Percentiles rank a stretch among this genome's conserved stretches.
Conservation (phyloP, 2,888 invertebrate species). For the Sturmia bella region DNA sequence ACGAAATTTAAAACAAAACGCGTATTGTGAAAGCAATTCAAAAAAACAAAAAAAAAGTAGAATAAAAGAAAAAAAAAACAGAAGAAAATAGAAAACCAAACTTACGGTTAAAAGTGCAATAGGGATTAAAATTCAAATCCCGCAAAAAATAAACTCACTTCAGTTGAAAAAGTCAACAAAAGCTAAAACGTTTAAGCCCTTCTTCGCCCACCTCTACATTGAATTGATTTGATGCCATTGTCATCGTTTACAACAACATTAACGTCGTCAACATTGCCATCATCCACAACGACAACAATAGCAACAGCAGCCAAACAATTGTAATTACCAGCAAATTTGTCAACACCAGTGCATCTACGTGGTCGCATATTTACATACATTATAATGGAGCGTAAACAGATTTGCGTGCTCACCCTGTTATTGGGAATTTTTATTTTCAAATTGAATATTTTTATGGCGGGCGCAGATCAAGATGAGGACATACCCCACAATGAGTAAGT, state of each 20-base stretch:
- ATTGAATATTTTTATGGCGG: constrained; percentile 76
- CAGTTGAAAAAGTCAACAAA: constrained; percentile 7
- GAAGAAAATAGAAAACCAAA: constrained; percentile 24
- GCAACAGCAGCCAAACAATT: constrained; percentile 11
- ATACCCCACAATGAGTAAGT: constrained; percentile 95
- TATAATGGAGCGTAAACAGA: constrained; percentile 76
- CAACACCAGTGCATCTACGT: not conserved
- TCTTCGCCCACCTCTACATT: constrained; percentile 41
- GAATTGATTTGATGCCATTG: constrained; percentile 53
- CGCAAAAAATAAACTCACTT: constrained; percentile 43
- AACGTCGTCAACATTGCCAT: constrained; percentile 15
- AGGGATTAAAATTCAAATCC: constrained; percentile 47
- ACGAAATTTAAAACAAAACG: not conserved
- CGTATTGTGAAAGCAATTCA: constrained; percentile 15
- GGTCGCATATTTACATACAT: constrained; percentile 8
- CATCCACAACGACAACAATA: constrained; percentile 40
- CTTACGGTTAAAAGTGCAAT: constrained; percentile 59
- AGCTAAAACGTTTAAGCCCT: constrained; percentile 16
- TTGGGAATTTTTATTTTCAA: constrained; percentile 77
- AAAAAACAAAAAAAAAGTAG: constrained; percentile 9
- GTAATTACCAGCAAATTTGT: constrained; percentile 41
- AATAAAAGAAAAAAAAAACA: constrained; percentile 14
- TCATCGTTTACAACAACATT: constrained; percentile 47
- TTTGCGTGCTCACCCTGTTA: constrained; percentile 77
- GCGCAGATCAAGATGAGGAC: constrained; percentile 91